Conservation (phyloP, 2,888 invertebrate species). For the Gastracanthus pulcherrimus region DNA sequence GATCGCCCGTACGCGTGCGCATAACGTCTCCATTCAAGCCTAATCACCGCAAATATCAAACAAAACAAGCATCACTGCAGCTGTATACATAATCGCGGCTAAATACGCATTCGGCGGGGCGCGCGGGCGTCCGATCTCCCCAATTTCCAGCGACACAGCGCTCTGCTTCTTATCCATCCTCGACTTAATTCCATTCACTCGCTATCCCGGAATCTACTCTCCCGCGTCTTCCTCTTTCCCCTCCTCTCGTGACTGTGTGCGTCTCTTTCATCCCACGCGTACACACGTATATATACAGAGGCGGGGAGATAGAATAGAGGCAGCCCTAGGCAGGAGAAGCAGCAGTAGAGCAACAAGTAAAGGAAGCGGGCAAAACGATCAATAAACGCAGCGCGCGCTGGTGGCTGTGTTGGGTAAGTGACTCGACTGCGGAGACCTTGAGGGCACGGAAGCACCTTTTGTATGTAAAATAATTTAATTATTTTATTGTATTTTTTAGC, state of each 20-base stretch:
- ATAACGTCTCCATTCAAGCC: slow-evolving; percentile 6
- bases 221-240: neutral
- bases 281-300: neutral
- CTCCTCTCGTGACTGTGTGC: no score
- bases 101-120: neutral
- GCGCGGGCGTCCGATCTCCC: neutral
- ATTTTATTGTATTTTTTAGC: no score
- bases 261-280: neutral
- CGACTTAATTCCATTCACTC: slow-evolving; percentile 47
- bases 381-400: slow-evolving; percentile 63
- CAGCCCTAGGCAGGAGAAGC: neutral
- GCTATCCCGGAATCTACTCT: neutral
- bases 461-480: no score
- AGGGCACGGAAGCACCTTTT: no score
- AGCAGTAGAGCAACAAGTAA: slow-evolving; percentile 74
- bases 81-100: slow-evolving; percentile 5
- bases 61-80: slow-evolving; percentile 2
- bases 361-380: slow-evolving; percentile 68
- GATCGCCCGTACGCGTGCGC: neutral
- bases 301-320: neutral
- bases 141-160: neutral
- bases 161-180: slow-evolving; percentile 37
- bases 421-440: no score
- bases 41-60: slow-evolving; percentile 1
- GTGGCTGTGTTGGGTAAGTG: slow-evolving; percentile 61